These are phyloP conservation scores for Sarcoramphus papa DNA, from an alignment of 2,797 vertebrate genomes.

Conservation along the genomic window DNA sequence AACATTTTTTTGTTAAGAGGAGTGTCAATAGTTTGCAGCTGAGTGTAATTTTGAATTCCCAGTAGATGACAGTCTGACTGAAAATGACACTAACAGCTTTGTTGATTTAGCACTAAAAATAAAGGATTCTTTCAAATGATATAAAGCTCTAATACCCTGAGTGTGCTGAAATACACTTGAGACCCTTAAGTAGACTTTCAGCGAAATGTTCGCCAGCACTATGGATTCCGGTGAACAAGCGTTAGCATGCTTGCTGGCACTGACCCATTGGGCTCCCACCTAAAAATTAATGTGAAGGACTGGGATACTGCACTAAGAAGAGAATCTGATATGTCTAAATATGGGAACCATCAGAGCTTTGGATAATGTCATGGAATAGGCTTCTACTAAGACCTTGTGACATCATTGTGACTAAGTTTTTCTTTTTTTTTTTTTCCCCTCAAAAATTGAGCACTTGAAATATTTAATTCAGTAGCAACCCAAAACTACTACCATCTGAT, in stretches of 20 bases:
- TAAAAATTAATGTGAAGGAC: not conserved
- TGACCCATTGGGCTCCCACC: constrained; percentile 38
- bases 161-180: constrained; percentile 72
- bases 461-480: constrained; percentile 21
- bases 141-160: constrained; percentile 77
- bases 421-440: not conserved
- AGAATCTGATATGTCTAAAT: not conserved
- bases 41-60: constrained; percentile 83
- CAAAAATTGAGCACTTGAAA: not conserved
- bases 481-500: constrained; percentile 47
- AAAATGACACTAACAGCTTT: constrained; percentile 83
- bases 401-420: not conserved
- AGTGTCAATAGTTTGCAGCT: constrained; percentile 85
- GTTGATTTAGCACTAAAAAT: constrained; percentile 84
- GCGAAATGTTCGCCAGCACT: constrained; percentile 34
- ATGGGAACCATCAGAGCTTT: not conserved
- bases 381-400: not conserved
- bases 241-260: constrained; percentile 15
- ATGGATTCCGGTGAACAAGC: constrained; percentile 58
- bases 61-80: constrained; percentile 80
- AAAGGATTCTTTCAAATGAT: constrained; percentile 79
- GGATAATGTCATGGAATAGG: not conserved
- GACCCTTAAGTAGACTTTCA: constrained; percentile 68
- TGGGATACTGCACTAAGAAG: not conserved
- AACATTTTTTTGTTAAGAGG: constrained; percentile 84